These are phyloP conservation scores for Apis dorsata DNA, from an alignment of 1,140 invertebrate species.

Conservation along the genomic window DNA sequence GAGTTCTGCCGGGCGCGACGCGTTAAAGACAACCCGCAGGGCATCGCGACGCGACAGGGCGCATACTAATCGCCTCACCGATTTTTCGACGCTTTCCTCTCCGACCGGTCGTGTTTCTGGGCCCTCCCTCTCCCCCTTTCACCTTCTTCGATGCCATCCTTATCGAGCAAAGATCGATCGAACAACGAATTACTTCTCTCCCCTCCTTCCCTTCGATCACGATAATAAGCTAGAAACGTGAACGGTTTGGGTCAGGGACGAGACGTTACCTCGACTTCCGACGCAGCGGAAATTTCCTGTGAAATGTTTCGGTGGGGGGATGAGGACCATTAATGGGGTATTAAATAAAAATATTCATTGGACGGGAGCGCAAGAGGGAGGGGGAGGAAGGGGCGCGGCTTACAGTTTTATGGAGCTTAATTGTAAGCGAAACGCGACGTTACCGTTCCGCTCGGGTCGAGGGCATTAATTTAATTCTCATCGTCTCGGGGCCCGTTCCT, in stretches of 20 bases:
- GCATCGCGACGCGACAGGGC: conserved; percentile 68
- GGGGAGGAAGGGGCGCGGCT: conserved; percentile 29
- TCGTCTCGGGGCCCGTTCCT: not conserved
- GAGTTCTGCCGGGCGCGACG: conserved; percentile 64
- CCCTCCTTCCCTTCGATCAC: no score
- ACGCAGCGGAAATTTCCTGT: conserved; percentile 8
- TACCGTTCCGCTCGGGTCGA: conserved; percentile 47
- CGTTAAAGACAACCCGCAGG: conserved; percentile 68
- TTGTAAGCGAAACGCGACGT: conserved; percentile 60
- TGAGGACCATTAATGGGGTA: conserved; percentile 56
- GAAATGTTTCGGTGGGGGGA: conserved; percentile 31
- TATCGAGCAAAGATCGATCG: not conserved
- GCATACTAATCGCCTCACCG: conserved; percentile 72
- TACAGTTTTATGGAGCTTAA: conserved; percentile 67
- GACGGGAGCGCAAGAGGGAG: not conserved
- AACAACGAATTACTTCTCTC: not conserved
- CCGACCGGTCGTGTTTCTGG: conserved; percentile 4
- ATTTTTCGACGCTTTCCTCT: conserved; percentile 55
- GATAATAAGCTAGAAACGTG: no score
- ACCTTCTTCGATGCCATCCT: no score
- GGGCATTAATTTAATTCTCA: conserved; percentile 63
- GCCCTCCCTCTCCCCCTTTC: not conserved
- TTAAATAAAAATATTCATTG: conserved; percentile 72
- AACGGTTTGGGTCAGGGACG: no score
- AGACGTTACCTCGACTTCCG: not conserved